Conservation (phyloP, 2,113 vertebrate species). For the Lepisosteus oculatus region DNA sequence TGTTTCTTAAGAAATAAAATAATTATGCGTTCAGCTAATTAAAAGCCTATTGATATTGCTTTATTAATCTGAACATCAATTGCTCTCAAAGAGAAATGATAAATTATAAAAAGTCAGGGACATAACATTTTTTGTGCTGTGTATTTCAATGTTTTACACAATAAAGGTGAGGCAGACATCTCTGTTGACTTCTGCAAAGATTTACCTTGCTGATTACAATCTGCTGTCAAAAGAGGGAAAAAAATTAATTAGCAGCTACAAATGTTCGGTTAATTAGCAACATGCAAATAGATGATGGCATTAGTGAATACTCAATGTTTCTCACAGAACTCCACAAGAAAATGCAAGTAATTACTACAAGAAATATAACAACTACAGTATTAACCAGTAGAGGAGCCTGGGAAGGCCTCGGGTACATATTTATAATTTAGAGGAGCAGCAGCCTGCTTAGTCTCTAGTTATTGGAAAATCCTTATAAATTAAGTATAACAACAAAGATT, state of each 20-base stretch:
- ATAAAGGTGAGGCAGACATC: constrained; percentile 1
- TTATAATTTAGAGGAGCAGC: too few relatives aligned
- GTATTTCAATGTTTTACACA: not conserved
- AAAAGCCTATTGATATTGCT: not conserved
- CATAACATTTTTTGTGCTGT: not conserved
- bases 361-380: too few relatives aligned
- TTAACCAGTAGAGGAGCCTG: too few relatives aligned
- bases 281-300: constrained; percentile 7
- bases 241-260: constrained; percentile 14
- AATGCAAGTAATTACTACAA: too few relatives aligned
- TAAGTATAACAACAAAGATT: too few relatives aligned
- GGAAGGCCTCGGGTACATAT: too few relatives aligned
- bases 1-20: not conserved
- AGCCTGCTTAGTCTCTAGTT: too few relatives aligned
- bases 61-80: not conserved
- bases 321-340: not conserved
- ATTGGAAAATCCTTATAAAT: not conserved
- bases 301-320: constrained; percentile 4
- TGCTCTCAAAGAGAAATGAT: too few relatives aligned
- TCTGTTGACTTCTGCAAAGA: constrained; percentile 6
- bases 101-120: not conserved
- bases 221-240: constrained; percentile 2
- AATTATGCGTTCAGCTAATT: not conserved
- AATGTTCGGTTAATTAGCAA: constrained; percentile 13
- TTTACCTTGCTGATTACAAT: constrained; percentile 10